Base-by-base conservation (phyloP, 92 coral and sea anemone genomes). In the Phenganax marumi region DNA sequence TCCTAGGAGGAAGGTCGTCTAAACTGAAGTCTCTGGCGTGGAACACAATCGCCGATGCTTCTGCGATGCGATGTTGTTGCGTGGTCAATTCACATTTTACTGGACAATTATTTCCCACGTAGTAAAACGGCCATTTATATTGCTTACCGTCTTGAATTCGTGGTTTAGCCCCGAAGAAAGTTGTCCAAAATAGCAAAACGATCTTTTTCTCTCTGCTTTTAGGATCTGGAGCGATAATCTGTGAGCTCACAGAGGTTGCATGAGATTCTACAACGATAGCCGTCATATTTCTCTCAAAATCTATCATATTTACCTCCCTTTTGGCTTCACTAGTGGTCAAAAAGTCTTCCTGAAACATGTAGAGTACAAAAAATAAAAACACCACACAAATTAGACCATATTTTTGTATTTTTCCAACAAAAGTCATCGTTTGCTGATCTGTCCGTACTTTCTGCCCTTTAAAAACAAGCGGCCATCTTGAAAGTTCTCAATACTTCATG, bases 31-130 rank as follows among this genome's bases (percentile, higher is more conserved):
- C 97, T 22, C 99, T 85, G 3, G 99, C 93, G 81, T 96, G 99
- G 50, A 96, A 92, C 17, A 96, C 99, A 72, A 96, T 91, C 6
- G 91, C 99, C 49, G 93, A 92, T 0, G 99, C 99, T 55, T 92
- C 93, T 17, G 70, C 33, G 3, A 93, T 93, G 23, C 94, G 86
- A 10, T 88, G 87, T 3, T 92, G 86, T 13, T 93, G 92, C 78
- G 75, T 96, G 7, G 99, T 87, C 2, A 96, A 80, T 72, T 92
- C 97, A 46, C 99, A 96, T 46, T 91, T 90, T 17, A 96, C 97
- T 19, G 99, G 99, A 69, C 99, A 96, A 8, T 87, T 90, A 16
- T 88, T 73, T 3, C 99, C 99, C 14, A 91, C 97, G 84, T 88
- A 96, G 84, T 89, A 96, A 88, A 92, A 96, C 2, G 99, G 99